A percentile compares a stretch with the other conserved stretches of the same genome.
Evolutionary conservation across 2,797 vertebrate species (phyloP).

Genomic region (Australoheros facetus): DNA sequence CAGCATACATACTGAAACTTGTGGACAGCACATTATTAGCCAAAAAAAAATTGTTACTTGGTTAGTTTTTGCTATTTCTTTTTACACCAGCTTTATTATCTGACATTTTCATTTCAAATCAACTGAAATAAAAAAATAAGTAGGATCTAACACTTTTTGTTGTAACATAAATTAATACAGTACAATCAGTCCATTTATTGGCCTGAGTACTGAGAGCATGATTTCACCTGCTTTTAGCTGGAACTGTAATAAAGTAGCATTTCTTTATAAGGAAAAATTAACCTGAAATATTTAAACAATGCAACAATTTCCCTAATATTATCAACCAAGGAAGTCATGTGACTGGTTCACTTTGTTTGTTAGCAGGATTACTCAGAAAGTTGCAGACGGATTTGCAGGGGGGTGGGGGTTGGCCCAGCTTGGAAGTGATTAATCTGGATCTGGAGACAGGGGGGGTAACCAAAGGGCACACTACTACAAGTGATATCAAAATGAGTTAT

Average conservation of each 20-base stretch:
- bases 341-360: constrained; percentile 1
- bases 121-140: neutral
- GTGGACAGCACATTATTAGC: neutral
- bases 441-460: neutral
- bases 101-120: neutral
- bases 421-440: neutral
- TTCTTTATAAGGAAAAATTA: neutral
- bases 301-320: neutral
- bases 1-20: neutral
- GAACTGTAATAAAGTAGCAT: neutral
- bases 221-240: neutral
- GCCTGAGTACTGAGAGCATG: neutral
- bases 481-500: neutral
- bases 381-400: neutral
- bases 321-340: neutral
- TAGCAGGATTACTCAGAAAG: neutral
- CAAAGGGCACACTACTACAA: neutral
- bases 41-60: neutral
- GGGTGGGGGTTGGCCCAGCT: neutral
- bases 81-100: neutral
- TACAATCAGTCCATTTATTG: neutral
- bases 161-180: neutral
- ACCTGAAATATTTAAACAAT: neutral
- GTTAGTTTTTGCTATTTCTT: neutral
- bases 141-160: neutral